phyloP scores from a whole-genome alignment of 92 coral and sea anemone genomes.

The Meandrina meandrites region DNA sequence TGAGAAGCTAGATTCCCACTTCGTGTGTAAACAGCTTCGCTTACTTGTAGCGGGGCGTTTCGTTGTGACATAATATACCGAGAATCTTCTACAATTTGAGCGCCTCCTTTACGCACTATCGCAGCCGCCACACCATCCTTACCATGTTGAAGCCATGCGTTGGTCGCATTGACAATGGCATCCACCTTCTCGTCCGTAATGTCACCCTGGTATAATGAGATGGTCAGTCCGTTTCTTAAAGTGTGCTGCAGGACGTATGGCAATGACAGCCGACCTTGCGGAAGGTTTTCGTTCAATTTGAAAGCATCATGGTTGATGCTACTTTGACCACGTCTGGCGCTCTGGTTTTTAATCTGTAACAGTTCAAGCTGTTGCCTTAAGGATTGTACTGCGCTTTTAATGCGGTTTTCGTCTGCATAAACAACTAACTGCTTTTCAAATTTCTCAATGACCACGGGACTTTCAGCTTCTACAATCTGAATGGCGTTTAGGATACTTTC shows the following conservation, averaged over 20 bases:
- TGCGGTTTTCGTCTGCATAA: conserved; percentile 7
- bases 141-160: too few species aligned
- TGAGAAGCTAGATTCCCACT: conserved; percentile 52
- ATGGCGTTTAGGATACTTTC: neutral
- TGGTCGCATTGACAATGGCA: conserved; percentile 76
- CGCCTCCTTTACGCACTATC: conserved; percentile 86
- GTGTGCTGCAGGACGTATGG: neutral
- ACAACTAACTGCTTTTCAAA: neutral
- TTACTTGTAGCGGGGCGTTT: conserved; percentile 1
- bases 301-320: neutral
- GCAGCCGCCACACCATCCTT: too few species aligned
- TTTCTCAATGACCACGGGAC: conserved; percentile 34
- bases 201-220: conserved; percentile 71
- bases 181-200: conserved; percentile 62
- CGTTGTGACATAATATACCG: neutral
- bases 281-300: neutral
- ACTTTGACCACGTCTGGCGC: too few species aligned
- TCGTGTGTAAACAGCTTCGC: conserved; percentile 31
- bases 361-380: conserved; percentile 14
- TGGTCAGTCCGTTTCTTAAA: conserved; percentile 20
- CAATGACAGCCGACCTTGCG: neutral
- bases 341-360: too few species aligned
- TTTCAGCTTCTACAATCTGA: neutral
- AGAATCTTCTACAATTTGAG: conserved; percentile 55
- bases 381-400: neutral